phyloP scores from a whole-genome alignment of 2,797 vertebrate species.

The Numenius phaeopus region DNA sequence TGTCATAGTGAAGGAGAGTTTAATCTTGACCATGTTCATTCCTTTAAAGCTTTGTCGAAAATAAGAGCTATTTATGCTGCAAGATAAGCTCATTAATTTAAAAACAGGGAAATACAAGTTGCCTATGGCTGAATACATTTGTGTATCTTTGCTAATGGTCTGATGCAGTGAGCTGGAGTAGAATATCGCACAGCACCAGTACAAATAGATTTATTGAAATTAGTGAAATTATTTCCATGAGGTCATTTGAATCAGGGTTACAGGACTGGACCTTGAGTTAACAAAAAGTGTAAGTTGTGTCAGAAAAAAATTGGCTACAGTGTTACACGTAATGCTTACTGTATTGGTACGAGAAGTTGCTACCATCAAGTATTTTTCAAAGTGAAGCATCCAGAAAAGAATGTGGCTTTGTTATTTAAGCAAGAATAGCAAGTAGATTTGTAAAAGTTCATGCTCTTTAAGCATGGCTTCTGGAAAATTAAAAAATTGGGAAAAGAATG shows the following conservation, averaged over 20 bases:
- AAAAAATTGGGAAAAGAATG: background rate
- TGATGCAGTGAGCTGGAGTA: background rate
- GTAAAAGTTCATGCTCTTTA: background rate
- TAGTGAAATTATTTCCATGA: background rate
- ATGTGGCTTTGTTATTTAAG: background rate
- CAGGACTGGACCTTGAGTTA: background rate
- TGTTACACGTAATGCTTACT: background rate
- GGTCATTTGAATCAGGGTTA: background rate
- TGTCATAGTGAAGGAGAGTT: background rate
- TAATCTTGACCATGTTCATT: background rate
- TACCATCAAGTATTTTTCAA: background rate
- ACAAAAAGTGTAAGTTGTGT: background rate
- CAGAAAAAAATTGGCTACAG: background rate
- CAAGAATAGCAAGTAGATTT: background rate
- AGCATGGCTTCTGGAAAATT: background rate
- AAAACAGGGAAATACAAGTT: background rate
- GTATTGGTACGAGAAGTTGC: background rate
- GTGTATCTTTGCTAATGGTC: background rate
- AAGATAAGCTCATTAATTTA: background rate
- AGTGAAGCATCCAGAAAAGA: background rate
- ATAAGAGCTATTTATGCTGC: background rate
- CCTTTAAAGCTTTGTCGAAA: conserved; percentile 10
- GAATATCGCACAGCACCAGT: background rate
- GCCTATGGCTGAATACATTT: conserved; percentile 1
- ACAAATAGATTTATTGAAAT: background rate